These are phyloP conservation scores for Diplodus sargus DNA, from an alignment of 2,797 vertebrate species.

Conservation along the genomic window DNA sequence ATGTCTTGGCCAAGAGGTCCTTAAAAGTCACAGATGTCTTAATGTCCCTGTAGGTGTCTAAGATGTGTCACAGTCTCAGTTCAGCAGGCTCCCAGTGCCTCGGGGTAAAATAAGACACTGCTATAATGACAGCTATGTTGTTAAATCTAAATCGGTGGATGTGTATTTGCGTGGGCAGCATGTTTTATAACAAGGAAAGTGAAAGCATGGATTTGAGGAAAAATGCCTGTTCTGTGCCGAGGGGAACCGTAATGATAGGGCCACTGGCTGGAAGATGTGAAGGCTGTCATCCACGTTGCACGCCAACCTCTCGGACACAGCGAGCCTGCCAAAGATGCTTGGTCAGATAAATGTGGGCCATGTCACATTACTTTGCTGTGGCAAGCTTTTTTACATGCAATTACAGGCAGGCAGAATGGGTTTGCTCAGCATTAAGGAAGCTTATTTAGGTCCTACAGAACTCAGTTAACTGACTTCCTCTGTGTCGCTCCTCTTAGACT, in stretches of 20 bases:
- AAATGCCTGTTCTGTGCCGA: constrained; percentile 54
- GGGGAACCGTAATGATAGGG: constrained; percentile 72
- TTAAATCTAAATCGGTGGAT: constrained; percentile 70
- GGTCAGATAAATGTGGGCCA: constrained; percentile 48
- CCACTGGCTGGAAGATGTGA: constrained; percentile 20
- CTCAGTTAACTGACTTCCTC: constrained; percentile 18
- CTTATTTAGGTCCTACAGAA: constrained; percentile 26
- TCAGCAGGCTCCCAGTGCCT: constrained; percentile 27
- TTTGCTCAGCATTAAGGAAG: constrained; percentile 32
- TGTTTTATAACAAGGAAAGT: constrained; percentile 71
- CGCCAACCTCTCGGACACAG: constrained; percentile 34
- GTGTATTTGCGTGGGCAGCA: constrained; percentile 73
- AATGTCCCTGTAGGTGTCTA: not conserved
- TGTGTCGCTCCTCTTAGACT: constrained; percentile 19
- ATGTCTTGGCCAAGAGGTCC: not conserved
- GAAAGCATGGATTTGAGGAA: constrained; percentile 65
- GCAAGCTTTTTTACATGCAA: constrained; percentile 47
- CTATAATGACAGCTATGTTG: constrained; percentile 59
- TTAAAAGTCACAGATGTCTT: constrained; percentile 2
- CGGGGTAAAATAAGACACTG: constrained; percentile 42
- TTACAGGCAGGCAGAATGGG: constrained; percentile 46
- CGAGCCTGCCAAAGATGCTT: constrained; percentile 24
- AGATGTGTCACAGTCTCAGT: constrained; percentile 18
- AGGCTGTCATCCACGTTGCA: constrained; percentile 57
- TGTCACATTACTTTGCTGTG: constrained; percentile 49